These are phyloP conservation scores for Hystrix brachyura DNA, from an alignment of 2,113 vertebrate species.

Conservation along the genomic window DNA sequence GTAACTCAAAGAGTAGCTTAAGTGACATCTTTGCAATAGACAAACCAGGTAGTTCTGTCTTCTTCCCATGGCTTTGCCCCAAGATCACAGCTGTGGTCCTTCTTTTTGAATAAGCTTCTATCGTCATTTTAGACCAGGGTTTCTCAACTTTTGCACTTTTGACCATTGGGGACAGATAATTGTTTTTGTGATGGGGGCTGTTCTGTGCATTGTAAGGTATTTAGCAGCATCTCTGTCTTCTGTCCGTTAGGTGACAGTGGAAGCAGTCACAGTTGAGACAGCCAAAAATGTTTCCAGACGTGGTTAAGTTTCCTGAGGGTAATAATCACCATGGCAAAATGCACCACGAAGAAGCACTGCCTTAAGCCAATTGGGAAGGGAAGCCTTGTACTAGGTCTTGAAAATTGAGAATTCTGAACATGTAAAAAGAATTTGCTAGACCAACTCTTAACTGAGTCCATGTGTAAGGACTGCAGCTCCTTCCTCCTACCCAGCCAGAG, in stretches of 20 bases:
- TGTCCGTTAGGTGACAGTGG: neutral
- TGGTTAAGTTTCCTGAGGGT: neutral
- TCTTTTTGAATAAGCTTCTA: constrained; percentile 39
- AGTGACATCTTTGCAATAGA: constrained; percentile 14
- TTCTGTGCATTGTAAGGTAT: neutral
- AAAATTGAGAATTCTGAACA: constrained; percentile 46
- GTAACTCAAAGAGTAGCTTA: neutral
- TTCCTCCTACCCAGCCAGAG: neutral
- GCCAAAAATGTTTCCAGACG: constrained; percentile 36
- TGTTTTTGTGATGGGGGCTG: neutral
- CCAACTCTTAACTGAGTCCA: neutral
- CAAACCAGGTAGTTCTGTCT: neutral
- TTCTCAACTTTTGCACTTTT: neutral
- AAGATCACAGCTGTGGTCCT: neutral
- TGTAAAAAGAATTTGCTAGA: neutral
- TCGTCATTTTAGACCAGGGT: neutral
- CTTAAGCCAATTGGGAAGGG: neutral
- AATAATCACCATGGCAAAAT: neutral
- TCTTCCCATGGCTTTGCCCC: constrained; percentile 41
- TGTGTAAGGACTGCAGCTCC: neutral
- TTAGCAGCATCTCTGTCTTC: neutral
- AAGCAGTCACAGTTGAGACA: neutral
- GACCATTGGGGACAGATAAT: neutral
- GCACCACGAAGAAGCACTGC: neutral
- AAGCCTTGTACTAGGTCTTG: neutral